Base-by-base conservation (phyloP, 2,888 invertebrate species). In the Zeuzera pyrina region DNA sequence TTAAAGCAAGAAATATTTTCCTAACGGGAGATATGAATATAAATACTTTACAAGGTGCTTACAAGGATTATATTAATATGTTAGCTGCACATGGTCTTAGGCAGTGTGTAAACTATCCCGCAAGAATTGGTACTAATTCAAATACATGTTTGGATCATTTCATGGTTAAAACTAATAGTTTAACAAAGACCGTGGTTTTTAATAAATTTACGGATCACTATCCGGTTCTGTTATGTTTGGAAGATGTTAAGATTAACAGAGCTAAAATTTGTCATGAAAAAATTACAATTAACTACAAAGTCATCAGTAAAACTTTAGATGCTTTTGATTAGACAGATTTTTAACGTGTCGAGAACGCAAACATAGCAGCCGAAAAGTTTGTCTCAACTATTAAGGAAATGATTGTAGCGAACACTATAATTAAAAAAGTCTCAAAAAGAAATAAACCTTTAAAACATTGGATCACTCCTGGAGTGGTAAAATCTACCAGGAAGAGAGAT, bases 381-480 rank as follows among this genome's bases (percentile, higher is more conserved):
- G n/a, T n/a, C n/a, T n/a, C n/a, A n/a, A n/a, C n/a, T n/a, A n/a
- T n/a, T n/a, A n/a, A n/a, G n/a, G n/a, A n/a, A n/a, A n/a, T n/a
- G n/a, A n/a, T n/a, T n/a, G n/a, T n/a, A n/a, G n/a, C n/a, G 8
- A 26, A 26, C 11, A 26, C n/a, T 12, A 26, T 11, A 12, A 26
- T n/a, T 26, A 14, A 8, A 7, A n/a, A n/a, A n/a, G n/a, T n/a
- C n/a, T n/a, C n/a, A n/a, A n/a, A n/a, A n/a, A n/a, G n/a, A n/a
- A n/a, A n/a, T n/a, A n/a, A n/a, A n/a, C n/a, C n/a, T n/a, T n/a
- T n/a, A n/a, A n/a, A n/a, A n/a, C n/a, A n/a, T 2, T 28, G 28
- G 28, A 28, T 28, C n/a, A 28, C 28, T 12, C 2, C 10, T 15
- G 28, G 28, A 14, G 15, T 28, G 3, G n/a, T 28, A 4, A 28